Percentiles rank a stretch among this genome's conserved stretches.
Evolutionary conservation across 1,140 invertebrate genomes (phyloP).

Genomic region (Drosophila arawakana): DNA sequence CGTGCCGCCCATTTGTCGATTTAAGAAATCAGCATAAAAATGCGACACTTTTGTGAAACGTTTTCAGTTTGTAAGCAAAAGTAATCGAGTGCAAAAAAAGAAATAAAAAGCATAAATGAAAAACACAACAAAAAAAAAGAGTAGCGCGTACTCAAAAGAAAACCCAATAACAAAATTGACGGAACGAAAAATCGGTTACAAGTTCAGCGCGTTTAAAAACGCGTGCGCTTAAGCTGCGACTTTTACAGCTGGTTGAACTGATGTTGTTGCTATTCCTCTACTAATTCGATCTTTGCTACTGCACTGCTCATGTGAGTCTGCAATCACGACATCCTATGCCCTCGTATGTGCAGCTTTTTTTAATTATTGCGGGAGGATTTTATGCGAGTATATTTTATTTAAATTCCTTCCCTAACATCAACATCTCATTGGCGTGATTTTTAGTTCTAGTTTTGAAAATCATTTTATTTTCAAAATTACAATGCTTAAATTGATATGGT

Average conservation of each 20-base stretch:
- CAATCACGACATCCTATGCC: not conserved
- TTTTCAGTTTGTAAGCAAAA: slow-evolving; percentile 81
- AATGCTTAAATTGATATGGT: no score
- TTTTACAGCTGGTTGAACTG: slow-evolving; percentile 8
- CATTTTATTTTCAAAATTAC: no score
- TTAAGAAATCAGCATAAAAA: slow-evolving; percentile 79
- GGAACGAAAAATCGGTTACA: slow-evolving; percentile 66
- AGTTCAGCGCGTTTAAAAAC: slow-evolving; percentile 49
- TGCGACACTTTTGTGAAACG: slow-evolving; percentile 69
- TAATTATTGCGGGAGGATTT: slow-evolving; percentile 4
- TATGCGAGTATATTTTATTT: not conserved
- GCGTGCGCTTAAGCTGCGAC: slow-evolving; percentile 15
- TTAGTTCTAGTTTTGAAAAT: no score
- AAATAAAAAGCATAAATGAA: slow-evolving; percentile 11
- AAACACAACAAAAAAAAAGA: slow-evolving; percentile 37
- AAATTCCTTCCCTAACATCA: no score
- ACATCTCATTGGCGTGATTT: no score
- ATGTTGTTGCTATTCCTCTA: not conserved
- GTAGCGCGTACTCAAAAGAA: slow-evolving; percentile 46
- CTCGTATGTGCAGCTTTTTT: not conserved
- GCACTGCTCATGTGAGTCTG: not conserved
- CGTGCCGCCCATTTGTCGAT: slow-evolving; percentile 62
- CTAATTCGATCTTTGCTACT: not conserved
- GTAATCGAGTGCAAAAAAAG: slow-evolving; percentile 40
- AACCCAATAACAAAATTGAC: slow-evolving; percentile 42